These are phyloP conservation scores for Taenaris catops DNA, from an alignment of 2,888 invertebrate genomes.

Conservation along the genomic window DNA sequence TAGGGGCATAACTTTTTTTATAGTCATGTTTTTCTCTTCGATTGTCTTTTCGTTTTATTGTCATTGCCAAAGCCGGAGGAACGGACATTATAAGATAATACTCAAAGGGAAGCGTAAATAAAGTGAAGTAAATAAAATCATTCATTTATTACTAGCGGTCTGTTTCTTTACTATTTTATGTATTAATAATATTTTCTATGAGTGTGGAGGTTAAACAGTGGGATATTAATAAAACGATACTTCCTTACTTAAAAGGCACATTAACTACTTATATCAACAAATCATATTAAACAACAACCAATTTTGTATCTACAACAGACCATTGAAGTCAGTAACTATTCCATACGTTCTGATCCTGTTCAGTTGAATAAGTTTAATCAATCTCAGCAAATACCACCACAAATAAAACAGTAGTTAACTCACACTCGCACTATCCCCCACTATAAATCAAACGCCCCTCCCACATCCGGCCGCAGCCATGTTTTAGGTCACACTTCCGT, in stretches of 20 bases:
- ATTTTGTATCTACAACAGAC: too few species aligned
- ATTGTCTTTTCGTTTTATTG: not conserved
- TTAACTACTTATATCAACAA: too few species aligned
- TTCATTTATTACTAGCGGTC: too few species aligned
- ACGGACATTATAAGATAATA: not conserved
- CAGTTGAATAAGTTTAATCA: constrained; percentile 14
- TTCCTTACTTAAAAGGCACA: too few species aligned
- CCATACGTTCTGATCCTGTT: constrained; percentile 1
- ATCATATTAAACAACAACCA: too few species aligned
- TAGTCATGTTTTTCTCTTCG: not conserved
- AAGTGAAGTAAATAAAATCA: too few species aligned
- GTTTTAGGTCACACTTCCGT: constrained; percentile 75
- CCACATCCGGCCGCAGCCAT: constrained; percentile 74
- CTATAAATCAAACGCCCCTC: constrained; percentile 74
- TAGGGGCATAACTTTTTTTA: not conserved
- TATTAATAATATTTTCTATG: too few species aligned
- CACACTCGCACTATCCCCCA: constrained; percentile 33
- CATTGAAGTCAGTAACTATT: too few species aligned
- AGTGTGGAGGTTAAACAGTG: too few species aligned
- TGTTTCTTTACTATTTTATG: too few species aligned
- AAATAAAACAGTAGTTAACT: constrained; percentile 23
- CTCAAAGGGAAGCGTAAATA: too few species aligned
- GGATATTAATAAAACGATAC: too few species aligned
- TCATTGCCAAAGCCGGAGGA: not conserved
- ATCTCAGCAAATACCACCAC: constrained; percentile 21